Evolutionary conservation across 30 jellyfish, hydroid and myxozoan species (phyloP).

Genomic region (Aurelia sp.): DNA sequence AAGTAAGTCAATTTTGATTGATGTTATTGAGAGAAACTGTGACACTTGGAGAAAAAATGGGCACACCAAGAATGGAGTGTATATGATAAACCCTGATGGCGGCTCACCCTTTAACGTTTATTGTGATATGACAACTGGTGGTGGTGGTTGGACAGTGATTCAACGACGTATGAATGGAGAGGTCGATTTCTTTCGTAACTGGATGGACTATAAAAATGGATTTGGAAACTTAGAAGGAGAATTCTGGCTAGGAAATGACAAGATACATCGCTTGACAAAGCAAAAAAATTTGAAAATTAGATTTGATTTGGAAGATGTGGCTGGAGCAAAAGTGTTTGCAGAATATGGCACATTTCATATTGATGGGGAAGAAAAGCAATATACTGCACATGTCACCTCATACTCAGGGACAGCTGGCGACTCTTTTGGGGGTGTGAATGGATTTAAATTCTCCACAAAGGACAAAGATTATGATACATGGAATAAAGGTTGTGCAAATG

Average conservation of each 20-base stretch:
- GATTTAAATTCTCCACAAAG: conserved; percentile 19
- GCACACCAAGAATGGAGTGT: conserved; percentile 1
- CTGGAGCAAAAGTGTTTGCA: too few species aligned
- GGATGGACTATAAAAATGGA: conserved; percentile 35
- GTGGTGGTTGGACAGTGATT: conserved; percentile 64
- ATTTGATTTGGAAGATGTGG: too few species aligned
- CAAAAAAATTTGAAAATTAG: background rate
- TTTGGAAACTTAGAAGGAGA: conserved; percentile 28
- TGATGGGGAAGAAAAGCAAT: conserved; percentile 8
- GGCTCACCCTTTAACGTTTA: conserved; percentile 8
- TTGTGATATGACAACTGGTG: conserved; percentile 38
- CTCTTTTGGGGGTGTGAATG: conserved; percentile 11
- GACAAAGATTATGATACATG: conserved; percentile 30
- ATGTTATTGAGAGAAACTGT: conserved; percentile 8
- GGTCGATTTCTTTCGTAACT: conserved; percentile 31
- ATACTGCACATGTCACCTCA: conserved; percentile 5
- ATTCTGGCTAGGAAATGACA: conserved; percentile 53
- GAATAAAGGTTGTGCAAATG: background rate
- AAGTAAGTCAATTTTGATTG: background rate
- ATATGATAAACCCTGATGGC: conserved; percentile 31
- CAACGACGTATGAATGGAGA: conserved; percentile 51
- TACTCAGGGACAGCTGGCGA: conserved; percentile 52
- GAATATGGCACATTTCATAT: conserved; percentile 19
- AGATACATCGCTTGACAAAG: conserved; percentile 35
- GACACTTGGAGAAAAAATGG: background rate